Evolutionary conservation across 1,140 invertebrate species (phyloP).

Genomic region (Lepidotrigona ventralis): DNA sequence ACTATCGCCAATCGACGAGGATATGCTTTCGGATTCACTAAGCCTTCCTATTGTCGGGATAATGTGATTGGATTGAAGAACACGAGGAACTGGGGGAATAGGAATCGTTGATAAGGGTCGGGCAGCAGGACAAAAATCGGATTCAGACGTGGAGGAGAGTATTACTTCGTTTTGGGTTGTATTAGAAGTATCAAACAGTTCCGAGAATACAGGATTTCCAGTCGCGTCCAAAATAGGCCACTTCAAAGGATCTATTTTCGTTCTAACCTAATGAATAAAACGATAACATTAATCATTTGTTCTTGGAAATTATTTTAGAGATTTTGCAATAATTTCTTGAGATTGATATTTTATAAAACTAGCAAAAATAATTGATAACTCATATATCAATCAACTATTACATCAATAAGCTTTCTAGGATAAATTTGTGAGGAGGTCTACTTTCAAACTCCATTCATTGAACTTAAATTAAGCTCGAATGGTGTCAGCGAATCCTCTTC

Average conservation of each 20-base stretch:
- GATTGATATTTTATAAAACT: neutral
- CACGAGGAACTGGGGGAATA: conserved; percentile 84
- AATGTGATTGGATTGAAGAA: conserved; percentile 61
- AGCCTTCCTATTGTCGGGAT: conserved; percentile 49
- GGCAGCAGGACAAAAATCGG: conserved; percentile 79
- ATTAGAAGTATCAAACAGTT: conserved; percentile 71
- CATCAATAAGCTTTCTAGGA: neutral
- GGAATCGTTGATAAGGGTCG: conserved; percentile 83
- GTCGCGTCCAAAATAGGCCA: conserved; percentile 90
- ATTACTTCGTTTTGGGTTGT: conserved; percentile 55
- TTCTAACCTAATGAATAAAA: conserved; percentile 84
- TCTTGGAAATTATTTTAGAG: neutral
- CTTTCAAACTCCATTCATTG: conserved; percentile 73
- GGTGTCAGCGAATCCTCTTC: conserved; percentile 73
- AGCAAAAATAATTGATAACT: neutral
- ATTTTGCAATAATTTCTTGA: neutral
- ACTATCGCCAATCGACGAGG: conserved; percentile 78
- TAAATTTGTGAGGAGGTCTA: conserved; percentile 68
- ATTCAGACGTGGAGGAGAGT: conserved; percentile 42
- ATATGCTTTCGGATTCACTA: conserved; percentile 67
- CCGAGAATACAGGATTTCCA: conserved; percentile 72
- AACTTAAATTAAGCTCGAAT: conserved; percentile 61
- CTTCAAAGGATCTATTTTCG: conserved; percentile 88
- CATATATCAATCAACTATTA: neutral
- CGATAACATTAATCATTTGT: neutral